Evolutionary conservation across 2,888 invertebrate species (phyloP), one percentile per base, ranked within the genome.

Genomic region (Anoncus sp.): DNA sequence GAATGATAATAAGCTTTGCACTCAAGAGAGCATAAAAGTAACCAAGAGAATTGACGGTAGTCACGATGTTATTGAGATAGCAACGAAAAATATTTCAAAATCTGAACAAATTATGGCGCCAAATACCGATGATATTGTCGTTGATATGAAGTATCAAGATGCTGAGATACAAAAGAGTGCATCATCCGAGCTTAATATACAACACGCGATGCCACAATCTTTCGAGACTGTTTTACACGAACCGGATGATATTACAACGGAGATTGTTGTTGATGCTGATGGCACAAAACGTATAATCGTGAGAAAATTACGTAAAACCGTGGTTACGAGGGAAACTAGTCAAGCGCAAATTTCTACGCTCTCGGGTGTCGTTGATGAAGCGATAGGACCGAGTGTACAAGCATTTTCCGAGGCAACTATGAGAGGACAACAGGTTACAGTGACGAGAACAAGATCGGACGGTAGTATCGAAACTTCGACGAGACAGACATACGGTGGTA

Each of bases 151-250:
- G 84, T 96, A 96, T 84, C 93, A 92, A 88, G 92, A 92, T 57
- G 92, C 92, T 18, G 90, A 91, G 14, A 92, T 93, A 65, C 86
- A 91, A 20, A 93, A 93, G 69, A 92, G 92, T 66, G 91, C 92
- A 40, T 93, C 94, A 66, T 94, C 96, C 0, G 95, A 96, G 85
- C 88, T 97, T 16, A 95, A 94, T 84, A 95, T 96, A 40, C 93
- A 94, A 9, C 96, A 96, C 86, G 94, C 94, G 62, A 92, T 94
- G 35, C 96, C 96, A 0, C 95, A 96, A 84, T 94, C 96, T 0
- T 97, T 96, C 86, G 96, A 97, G 90, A 96, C 97, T 0, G 93
- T 96, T 4, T 94, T 97, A 88, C 94, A 96, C 0, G 96, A 97
- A 89, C 97, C 97, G 0, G 96, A 96, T 88, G 95, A 96, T 88